These are phyloP conservation scores for Sthenelais limicola DNA, from an alignment of 2,888 invertebrate species.

Conservation along the genomic window DNA sequence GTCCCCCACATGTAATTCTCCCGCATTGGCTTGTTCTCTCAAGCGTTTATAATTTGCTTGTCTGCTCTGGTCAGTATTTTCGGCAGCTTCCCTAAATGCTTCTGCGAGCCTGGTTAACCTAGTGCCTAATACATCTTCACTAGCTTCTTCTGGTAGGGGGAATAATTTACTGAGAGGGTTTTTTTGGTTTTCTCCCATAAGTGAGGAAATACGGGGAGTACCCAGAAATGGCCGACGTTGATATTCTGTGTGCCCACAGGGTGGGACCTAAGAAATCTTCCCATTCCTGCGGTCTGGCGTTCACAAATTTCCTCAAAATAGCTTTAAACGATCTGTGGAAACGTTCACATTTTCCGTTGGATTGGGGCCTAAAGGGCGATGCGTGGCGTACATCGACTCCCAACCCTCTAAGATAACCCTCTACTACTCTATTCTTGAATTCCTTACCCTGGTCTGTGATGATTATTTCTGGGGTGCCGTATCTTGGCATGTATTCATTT, in stretches of 20 bases:
- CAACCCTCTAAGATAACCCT: not conserved
- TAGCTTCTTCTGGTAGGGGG: too few species aligned
- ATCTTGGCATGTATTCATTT: constrained; percentile 14
- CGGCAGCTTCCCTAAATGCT: too few species aligned
- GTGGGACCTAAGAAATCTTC: constrained; percentile 10
- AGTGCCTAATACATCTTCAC: too few species aligned
- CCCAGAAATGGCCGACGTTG: not conserved
- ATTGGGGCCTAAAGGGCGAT: constrained; percentile 13
- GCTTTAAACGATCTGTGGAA: constrained; percentile 12
- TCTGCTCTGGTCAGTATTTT: too few species aligned
- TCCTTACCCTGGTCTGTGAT: constrained; percentile 24
- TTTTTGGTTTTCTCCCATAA: constrained; percentile 13
- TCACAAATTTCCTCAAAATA: constrained; percentile 33
- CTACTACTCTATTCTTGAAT: not conserved
- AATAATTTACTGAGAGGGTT: too few species aligned
- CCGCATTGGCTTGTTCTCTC: too few species aligned
- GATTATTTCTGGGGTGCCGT: not conserved
- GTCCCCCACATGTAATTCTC: too few species aligned
- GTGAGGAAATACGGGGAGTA: constrained; percentile 21
- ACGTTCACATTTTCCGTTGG: constrained; percentile 13
- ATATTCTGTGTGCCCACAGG: constrained; percentile 11
- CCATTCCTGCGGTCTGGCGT: constrained; percentile 5
- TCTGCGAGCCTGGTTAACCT: too few species aligned
- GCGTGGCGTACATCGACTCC: not conserved
- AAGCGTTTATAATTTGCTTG: too few species aligned